Percentiles rank a stretch among this genome's conserved stretches.
These are phyloP conservation scores for Pithys albifrons DNA, from an alignment of 2,113 vertebrate species.

Conservation along the genomic window DNA sequence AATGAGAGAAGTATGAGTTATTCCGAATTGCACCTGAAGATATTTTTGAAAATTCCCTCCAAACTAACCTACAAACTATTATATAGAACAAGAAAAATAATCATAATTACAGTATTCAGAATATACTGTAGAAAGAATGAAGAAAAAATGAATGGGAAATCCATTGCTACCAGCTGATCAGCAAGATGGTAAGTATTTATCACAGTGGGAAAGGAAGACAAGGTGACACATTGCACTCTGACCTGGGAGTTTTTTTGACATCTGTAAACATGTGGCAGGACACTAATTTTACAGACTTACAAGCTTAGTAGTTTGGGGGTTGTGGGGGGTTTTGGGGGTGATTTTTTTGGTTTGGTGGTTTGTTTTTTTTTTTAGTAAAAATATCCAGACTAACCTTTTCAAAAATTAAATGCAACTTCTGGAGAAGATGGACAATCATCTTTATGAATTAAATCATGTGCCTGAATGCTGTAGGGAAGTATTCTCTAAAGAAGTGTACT, in stretches of 20 bases:
- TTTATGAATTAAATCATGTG: neutral
- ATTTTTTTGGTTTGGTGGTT: too few species aligned
- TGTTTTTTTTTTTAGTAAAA: neutral
- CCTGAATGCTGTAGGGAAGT: neutral
- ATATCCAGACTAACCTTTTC: neutral
- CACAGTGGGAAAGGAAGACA: neutral
- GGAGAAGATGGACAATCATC: neutral
- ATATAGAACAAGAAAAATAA: constrained; percentile 18
- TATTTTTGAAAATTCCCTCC: neutral
- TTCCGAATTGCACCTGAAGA: neutral
- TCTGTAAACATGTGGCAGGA: neutral
- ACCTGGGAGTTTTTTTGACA: neutral
- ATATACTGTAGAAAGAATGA: neutral
- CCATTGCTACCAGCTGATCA: neutral
- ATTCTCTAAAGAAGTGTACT: neutral
- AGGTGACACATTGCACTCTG: neutral
- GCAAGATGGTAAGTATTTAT: neutral
- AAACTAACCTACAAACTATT: neutral
- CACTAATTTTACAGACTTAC: neutral
- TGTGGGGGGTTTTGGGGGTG: neutral
- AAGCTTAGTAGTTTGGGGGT: neutral
- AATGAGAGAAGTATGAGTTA: neutral
- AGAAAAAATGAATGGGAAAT: neutral
- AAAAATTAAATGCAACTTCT: neutral
- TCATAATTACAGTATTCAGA: neutral